These are phyloP conservation scores for Crossaster papposus DNA, from an alignment of 53 echinoderm and acorn worm genomes.

Conservation along the genomic window DNA sequence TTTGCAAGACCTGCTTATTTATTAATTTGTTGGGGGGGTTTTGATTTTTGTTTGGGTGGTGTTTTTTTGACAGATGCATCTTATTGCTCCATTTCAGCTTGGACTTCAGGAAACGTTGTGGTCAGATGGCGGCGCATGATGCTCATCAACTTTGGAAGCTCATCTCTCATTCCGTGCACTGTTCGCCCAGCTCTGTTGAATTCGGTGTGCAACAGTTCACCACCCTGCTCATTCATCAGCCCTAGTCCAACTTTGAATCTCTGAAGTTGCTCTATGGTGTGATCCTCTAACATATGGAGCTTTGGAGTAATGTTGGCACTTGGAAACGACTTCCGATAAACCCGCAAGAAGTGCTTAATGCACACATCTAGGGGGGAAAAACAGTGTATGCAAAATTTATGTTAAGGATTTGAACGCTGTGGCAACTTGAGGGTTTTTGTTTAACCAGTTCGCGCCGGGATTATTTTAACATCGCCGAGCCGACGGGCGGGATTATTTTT, in stretches of 20 bases:
- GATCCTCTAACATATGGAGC: conserved; percentile 49
- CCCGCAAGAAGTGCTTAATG: conserved; percentile 31
- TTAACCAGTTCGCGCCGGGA: too few species aligned
- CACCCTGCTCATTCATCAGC: conserved; percentile 59
- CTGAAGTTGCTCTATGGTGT: conserved; percentile 28
- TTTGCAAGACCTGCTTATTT: too few species aligned
- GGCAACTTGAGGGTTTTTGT: too few species aligned
- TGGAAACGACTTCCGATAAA: conserved; percentile 26
- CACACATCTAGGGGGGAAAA: background rate
- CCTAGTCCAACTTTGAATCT: conserved; percentile 34
- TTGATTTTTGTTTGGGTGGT: too few species aligned
- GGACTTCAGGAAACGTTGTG: conserved; percentile 30
- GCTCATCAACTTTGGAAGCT: conserved; percentile 11
- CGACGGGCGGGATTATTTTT: too few species aligned
- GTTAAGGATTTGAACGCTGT: background rate
- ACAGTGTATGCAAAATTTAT: background rate
- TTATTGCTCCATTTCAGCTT: background rate
- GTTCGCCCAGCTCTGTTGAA: conserved; percentile 45
- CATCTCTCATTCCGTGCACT: conserved; percentile 37
- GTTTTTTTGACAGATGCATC: background rate
- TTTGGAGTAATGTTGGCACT: conserved; percentile 47
- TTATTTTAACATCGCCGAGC: too few species aligned
- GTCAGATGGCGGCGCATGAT: conserved; percentile 31
- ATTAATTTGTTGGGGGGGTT: background rate
- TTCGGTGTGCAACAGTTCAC: conserved; percentile 54